These are phyloP conservation scores for Trichogramma pretiosum DNA, from an alignment of 1,140 invertebrate species.

Conservation along the genomic window DNA sequence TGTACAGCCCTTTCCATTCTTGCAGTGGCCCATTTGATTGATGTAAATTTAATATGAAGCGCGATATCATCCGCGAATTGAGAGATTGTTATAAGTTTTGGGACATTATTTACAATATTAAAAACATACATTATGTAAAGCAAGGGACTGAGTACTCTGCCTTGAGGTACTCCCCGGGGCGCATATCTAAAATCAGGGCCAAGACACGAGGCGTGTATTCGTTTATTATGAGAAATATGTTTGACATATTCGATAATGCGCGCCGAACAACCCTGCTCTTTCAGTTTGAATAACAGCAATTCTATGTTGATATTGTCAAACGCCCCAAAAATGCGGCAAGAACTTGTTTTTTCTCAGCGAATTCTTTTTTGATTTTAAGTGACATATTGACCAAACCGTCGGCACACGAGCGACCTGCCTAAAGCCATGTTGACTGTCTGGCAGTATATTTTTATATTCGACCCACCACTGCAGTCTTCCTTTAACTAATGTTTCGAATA, in stretches of 20 bases:
- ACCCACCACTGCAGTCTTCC: neutral
- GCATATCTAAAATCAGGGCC: neutral
- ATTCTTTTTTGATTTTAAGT: neutral
- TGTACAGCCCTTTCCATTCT: too few relatives aligned
- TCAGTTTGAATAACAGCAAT: neutral
- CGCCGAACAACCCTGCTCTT: neutral
- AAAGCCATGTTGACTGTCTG: neutral
- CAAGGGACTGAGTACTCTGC: neutral
- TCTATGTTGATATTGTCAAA: neutral
- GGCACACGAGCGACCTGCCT: neutral
- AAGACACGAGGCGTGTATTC: neutral
- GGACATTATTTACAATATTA: too few relatives aligned
- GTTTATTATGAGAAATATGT: neutral
- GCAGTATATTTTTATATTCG: too few relatives aligned
- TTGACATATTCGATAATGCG: neutral
- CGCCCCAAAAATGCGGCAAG: neutral
- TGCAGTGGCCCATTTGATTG: too few relatives aligned
- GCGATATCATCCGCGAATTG: too few relatives aligned
- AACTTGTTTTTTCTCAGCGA: neutral
- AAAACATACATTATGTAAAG: neutral
- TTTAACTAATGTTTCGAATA: neutral
- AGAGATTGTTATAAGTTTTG: too few relatives aligned
- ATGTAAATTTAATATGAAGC: too few relatives aligned
- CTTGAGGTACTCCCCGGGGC: neutral
- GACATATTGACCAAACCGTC: neutral